Evolutionary conservation across 2,113 vertebrate species (phyloP), one percentile per base, ranked within the genome.

Genomic region (Austrofundulus limnaeus): DNA sequence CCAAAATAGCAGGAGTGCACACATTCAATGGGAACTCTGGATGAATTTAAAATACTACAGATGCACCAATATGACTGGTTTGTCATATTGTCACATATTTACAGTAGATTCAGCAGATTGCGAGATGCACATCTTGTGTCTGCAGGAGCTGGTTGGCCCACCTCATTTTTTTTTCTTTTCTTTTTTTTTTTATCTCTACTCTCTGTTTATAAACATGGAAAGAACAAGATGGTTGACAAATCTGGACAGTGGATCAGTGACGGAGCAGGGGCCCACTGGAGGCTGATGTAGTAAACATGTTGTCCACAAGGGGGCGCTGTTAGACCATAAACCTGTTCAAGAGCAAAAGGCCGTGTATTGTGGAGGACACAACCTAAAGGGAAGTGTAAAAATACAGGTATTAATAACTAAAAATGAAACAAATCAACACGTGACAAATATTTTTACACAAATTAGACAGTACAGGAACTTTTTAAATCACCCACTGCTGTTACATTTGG

Each of bases 121-220:
- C 8, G 10, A 2, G 55, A 16, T 46, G 58, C 69, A 68, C 77
- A 70, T 69, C 66, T 76, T 54, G 58, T 48, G 73, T 65, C 25
- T 70, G 54, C 48, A 38, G n/a, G 28, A 34, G 69, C 65, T 73
- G 70, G 53, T 79, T 81, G 75, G 46, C 72, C 34, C 54, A 51
- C 47, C 62, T 82, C 53, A 42, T 59, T 67, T 53, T 34, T n/a
- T 56, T 25, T 59, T 67, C 50, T 34, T n/a, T 56, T 25, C 31
- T 42, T 20, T 24, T 66, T 65, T 80, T 70, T 77, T 78, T 66
- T 16, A 71, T 78, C 75, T 78, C 72, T 81, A 55, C 51, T 72
- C 64, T 81, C 73, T 93, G 92, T 92, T 93, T 92, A 92, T 93
- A 93, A 92, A 93, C 92, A 92, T 73, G 78, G 81, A 90, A 90